These are phyloP conservation scores for Sebastes oblongus DNA, from an alignment of 2,797 vertebrate species.

Conservation along the genomic window DNA sequence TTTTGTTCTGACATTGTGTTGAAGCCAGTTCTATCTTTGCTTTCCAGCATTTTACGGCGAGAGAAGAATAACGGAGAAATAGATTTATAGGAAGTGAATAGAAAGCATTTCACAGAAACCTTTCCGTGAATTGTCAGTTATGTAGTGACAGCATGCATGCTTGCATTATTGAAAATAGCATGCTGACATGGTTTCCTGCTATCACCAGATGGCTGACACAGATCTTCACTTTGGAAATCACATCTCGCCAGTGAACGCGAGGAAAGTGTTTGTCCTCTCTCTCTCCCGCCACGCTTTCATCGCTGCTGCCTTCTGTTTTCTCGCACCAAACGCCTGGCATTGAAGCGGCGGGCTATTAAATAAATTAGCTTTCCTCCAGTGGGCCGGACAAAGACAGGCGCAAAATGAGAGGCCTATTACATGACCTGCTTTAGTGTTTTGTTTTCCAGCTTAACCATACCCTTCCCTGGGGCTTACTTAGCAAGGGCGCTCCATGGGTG, in stretches of 20 bases:
- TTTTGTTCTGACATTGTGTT: background rate
- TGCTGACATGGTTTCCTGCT: conserved; percentile 65
- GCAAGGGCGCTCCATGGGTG: conserved; percentile 56
- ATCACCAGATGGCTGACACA: conserved; percentile 77
- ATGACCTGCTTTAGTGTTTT: conserved; percentile 68
- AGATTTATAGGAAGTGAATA: background rate
- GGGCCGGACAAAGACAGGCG: conserved; percentile 60
- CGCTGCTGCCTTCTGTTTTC: conserved; percentile 67
- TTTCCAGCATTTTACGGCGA: background rate
- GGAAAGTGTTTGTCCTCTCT: conserved; percentile 55
- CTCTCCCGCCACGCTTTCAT: conserved; percentile 52
- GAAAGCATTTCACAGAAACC: background rate
- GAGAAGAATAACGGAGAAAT: background rate
- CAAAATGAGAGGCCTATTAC: conserved; percentile 77
- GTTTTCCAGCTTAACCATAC: conserved; percentile 70
- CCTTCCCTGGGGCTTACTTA: conserved; percentile 67
- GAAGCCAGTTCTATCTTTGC: background rate
- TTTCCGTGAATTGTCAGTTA: conserved; percentile 27
- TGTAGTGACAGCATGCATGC: conserved; percentile 61
- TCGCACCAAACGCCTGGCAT: conserved; percentile 54
- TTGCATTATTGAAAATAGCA: conserved; percentile 73
- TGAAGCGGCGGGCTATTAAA: conserved; percentile 73
- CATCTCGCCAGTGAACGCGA: conserved; percentile 56
- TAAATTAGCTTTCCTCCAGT: conserved; percentile 76
- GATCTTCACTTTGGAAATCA: conserved; percentile 74